phyloP scores from a whole-genome alignment of 2,113 vertebrate species.

The Lepus timidus region DNA sequence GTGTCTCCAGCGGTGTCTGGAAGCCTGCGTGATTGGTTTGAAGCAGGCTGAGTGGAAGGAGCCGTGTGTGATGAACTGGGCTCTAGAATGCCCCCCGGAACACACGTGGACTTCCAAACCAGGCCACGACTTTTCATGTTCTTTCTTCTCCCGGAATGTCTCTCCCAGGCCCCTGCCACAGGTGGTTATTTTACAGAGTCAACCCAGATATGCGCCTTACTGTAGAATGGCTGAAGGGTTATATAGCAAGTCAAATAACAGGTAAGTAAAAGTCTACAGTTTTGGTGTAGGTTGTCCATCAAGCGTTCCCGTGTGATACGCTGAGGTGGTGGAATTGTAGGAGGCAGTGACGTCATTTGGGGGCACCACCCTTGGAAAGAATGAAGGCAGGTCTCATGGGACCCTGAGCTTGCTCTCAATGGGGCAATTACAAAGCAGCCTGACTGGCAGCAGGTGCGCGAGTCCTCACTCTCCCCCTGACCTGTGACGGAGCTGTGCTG shows the following conservation, averaged over 20 bases:
- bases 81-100: accelerated
- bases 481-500: too few species aligned
- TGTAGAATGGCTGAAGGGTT: not conserved
- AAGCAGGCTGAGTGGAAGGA: not conserved
- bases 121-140: not conserved
- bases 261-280: not conserved
- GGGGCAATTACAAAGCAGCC: too few species aligned
- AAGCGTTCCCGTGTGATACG: too few species aligned
- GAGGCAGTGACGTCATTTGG: too few species aligned
- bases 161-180: not conserved
- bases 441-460: too few species aligned
- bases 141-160: not conserved
- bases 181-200: not conserved
- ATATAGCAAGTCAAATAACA: not conserved
- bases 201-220: not conserved
- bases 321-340: too few species aligned
- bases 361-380: too few species aligned
- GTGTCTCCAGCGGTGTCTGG: too few species aligned
- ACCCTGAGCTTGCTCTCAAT: too few species aligned
- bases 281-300: too few species aligned
- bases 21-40: not conserved
- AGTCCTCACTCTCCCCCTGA: too few species aligned
- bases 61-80: not conserved
- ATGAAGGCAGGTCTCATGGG: too few species aligned
- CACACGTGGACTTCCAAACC: not conserved